These are phyloP conservation scores for Phortica okadai DNA, from an alignment of 2,888 invertebrate genomes.

Conservation along the genomic window DNA sequence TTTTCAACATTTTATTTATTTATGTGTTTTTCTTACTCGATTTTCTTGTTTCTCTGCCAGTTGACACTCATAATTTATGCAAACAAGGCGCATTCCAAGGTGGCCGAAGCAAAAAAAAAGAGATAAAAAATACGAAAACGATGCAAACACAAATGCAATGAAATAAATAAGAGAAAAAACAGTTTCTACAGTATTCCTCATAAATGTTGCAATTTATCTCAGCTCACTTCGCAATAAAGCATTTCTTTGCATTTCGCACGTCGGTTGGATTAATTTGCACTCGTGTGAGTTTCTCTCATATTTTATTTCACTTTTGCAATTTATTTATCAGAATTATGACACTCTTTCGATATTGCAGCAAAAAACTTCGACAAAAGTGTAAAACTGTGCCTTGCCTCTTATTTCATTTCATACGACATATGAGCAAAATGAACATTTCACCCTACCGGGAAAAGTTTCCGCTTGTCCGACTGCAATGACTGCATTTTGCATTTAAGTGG, in stretches of 20 bases:
- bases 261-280: too few relatives aligned
- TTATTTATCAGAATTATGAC: not conserved
- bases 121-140: not conserved
- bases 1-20: constrained; percentile 23
- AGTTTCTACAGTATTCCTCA: not conserved
- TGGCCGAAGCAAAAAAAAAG: constrained; percentile 30
- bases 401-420: constrained; percentile 43
- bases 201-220: not conserved
- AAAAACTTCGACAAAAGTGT: too few relatives aligned
- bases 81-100: constrained; percentile 45
- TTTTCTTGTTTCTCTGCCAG: constrained; percentile 35
- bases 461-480: not conserved
- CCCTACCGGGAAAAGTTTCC: constrained; percentile 27
- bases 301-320: not conserved
- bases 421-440: constrained; percentile 41
- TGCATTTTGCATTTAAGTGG: constrained; percentile 17
- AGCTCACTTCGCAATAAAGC: not conserved
- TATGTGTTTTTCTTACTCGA: not conserved
- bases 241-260: not conserved
- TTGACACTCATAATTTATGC: constrained; percentile 51
- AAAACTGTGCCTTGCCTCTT: not conserved
- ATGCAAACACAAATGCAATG: not conserved
- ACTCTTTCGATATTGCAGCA: not conserved
- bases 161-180: not conserved
- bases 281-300: too few relatives aligned